These are phyloP conservation scores for Phoenicopterus ruber DNA, from an alignment of 2,113 vertebrate genomes.

Conservation along the genomic window DNA sequence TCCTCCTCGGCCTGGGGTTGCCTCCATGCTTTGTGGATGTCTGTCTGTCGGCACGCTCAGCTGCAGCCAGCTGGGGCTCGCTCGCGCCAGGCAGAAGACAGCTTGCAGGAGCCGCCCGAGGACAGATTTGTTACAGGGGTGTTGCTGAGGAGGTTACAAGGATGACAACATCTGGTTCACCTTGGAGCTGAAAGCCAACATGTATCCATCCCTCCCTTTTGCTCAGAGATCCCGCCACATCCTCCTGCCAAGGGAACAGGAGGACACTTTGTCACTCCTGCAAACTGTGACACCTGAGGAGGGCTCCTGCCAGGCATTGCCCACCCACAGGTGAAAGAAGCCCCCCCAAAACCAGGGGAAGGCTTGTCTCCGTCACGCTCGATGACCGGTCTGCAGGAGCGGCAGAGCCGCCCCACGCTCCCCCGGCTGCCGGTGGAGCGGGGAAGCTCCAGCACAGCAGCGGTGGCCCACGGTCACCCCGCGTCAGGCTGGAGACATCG, in stretches of 20 bases:
- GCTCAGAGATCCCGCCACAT: accelerated
- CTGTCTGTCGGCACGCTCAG: background rate
- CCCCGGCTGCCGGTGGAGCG: background rate
- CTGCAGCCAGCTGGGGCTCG: background rate
- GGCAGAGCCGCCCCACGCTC: background rate
- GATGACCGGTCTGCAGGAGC: background rate
- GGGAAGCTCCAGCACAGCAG: background rate
- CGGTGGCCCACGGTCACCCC: background rate
- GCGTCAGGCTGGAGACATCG: accelerated
- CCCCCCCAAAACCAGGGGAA: accelerated
- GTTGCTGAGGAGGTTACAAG: background rate
- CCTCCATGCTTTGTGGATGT: background rate
- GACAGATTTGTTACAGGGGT: background rate
- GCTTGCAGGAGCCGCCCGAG: background rate
- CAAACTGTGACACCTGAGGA: background rate
- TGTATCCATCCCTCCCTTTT: background rate
- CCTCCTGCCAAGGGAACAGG: background rate
- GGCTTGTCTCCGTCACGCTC: accelerated
- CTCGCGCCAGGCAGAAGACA: background rate
- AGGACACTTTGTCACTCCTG: background rate
- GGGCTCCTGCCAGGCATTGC: background rate
- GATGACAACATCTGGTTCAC: background rate
- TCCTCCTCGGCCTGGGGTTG: background rate
- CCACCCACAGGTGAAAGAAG: background rate
- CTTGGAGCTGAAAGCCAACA: background rate